Evolutionary conservation across 2,888 invertebrate genomes (phyloP).

Genomic region (Cephus spinipes): DNA sequence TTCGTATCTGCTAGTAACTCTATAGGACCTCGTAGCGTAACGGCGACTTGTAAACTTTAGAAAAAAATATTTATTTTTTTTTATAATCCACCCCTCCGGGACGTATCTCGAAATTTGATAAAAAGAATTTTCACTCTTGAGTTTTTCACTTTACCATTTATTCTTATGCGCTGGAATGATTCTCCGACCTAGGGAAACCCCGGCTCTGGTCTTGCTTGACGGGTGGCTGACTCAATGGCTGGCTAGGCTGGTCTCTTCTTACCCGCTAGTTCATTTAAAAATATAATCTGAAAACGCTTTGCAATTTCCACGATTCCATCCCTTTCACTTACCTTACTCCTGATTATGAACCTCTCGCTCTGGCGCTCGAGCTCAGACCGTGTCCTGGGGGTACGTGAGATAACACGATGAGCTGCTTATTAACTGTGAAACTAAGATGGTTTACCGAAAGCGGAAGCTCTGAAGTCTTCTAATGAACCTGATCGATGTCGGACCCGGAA

Average conservation of each 20-base stretch:
- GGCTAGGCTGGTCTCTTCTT: background rate
- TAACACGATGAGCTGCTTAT: conserved; percentile 48
- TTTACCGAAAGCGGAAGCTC: background rate
- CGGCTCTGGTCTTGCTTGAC: background rate
- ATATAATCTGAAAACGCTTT: background rate
- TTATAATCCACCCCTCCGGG: background rate
- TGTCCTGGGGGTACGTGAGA: conserved; percentile 8
- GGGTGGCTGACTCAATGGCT: background rate
- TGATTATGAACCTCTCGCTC: background rate
- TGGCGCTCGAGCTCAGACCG: background rate
- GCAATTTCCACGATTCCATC: background rate
- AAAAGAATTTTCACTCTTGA: background rate
- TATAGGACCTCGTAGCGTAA: background rate
- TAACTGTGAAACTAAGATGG: conserved; percentile 31
- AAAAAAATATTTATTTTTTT: background rate
- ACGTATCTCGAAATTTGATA: background rate
- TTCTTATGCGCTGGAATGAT: too few relatives aligned
- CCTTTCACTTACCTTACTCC: background rate
- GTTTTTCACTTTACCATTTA: background rate
- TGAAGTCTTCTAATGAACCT: background rate
- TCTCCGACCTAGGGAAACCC: too few relatives aligned
- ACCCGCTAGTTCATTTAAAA: background rate
- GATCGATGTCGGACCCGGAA: background rate
- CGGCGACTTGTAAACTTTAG: background rate
- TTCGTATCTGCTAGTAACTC: background rate